These are phyloP conservation scores for Selenia dentaria DNA, from an alignment of 2,888 invertebrate genomes.

Conservation along the genomic window DNA sequence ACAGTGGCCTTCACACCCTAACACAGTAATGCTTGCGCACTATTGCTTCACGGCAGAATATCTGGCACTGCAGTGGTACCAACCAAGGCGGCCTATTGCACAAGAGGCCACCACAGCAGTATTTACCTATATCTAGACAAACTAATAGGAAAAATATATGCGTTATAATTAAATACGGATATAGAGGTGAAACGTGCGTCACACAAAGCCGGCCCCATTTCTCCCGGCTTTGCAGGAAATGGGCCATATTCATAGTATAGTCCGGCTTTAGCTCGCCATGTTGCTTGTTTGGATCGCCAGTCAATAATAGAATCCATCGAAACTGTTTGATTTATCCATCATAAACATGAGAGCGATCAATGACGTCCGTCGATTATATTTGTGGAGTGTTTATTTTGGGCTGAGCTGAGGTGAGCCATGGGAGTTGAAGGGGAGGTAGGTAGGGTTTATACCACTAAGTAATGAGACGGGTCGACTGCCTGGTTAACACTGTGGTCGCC, in stretches of 20 bases:
- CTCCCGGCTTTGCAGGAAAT: constrained; percentile 67
- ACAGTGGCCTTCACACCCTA: no score
- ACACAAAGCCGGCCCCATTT: constrained; percentile 70
- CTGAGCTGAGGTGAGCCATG: background rate
- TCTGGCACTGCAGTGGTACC: no score
- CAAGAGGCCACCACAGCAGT: no score
- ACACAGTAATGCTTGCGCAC: no score
- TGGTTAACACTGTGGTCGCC: no score
- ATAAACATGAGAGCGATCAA: constrained; percentile 51
- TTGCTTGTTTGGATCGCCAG: constrained; percentile 61
- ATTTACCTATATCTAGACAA: no score
- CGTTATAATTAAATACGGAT: constrained; percentile 67
- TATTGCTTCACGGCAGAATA: no score
- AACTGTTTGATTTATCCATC: constrained; percentile 59
- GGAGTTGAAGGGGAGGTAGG: no score
- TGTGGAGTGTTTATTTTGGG: constrained; percentile 20
- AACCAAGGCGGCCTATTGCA: no score
- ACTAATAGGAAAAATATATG: constrained; percentile 62
- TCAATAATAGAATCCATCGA: constrained; percentile 76
- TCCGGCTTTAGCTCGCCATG: constrained; percentile 55
- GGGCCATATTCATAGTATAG: constrained; percentile 47
- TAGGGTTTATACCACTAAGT: no score
- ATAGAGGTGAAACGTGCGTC: constrained; percentile 69
- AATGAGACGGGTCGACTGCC: no score
- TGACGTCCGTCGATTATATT: constrained; percentile 42